Evolutionary conservation across 2,113 vertebrate genomes (phyloP).

Genomic region (Eonycteris spelaea): DNA sequence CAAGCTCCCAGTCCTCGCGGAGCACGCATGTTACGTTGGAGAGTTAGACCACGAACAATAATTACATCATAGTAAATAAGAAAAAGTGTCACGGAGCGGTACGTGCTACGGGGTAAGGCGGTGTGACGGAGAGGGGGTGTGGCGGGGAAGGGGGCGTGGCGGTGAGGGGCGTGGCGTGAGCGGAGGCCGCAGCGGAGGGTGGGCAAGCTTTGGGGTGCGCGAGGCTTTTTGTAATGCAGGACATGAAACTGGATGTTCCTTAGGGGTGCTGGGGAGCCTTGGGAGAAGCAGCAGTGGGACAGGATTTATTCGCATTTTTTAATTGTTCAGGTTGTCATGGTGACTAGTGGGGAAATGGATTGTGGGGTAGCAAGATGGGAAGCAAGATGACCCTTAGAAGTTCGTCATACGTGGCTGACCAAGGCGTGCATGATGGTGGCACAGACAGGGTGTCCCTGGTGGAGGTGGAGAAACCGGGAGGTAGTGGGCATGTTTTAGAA

Average conservation of each 20-base stretch:
- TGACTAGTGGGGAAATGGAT: background rate
- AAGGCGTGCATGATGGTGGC: rapidly evolving
- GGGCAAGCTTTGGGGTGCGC: rapidly evolving
- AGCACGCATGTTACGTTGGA: background rate
- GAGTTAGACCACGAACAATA: background rate
- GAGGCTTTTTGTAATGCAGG: background rate
- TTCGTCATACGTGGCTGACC: rapidly evolving
- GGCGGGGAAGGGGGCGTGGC: no score
- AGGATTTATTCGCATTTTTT: background rate
- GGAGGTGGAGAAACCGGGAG: background rate
- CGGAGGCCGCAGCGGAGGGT: no score
- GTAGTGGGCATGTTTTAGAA: background rate
- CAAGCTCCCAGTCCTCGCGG: background rate
- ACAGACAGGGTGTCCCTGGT: no score
- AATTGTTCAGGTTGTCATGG: background rate
- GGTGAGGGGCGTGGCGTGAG: no score
- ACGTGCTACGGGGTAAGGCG: background rate
- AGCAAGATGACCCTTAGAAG: background rate
- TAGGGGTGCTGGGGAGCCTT: background rate
- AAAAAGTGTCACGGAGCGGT: background rate
- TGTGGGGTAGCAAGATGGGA: background rate
- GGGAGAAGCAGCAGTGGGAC: background rate
- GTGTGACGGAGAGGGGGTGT: rapidly evolving
- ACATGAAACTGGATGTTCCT: background rate
- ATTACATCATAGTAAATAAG: background rate